Base-by-base conservation (phyloP, 1,140 invertebrate species). In the Trinorchestia longiramus region DNA sequence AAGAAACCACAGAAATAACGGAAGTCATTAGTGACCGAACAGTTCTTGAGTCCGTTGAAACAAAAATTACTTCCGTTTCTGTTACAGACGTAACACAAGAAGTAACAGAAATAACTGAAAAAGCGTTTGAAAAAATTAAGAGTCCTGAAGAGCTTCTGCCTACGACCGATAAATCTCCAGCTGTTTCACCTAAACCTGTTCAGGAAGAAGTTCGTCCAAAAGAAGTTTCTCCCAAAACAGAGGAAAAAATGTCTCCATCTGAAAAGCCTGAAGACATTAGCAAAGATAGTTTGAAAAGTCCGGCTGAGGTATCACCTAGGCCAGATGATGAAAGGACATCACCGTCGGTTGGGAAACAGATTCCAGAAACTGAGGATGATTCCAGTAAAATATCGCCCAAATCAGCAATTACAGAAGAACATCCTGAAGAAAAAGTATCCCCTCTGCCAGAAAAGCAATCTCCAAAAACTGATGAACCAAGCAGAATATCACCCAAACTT, bases 251-350 rank as follows among this genome's bases (percentile, higher is more conserved):
- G 1, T 47, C 92, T 3, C 43, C 62, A 19, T n/a, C 23, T 41
- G 53, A n/a, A 40, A 4, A 41, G 41, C 11, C 23, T 11, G 87
- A 87, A 87, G 19, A 62, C 15, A 28, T n/a, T 19, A 53, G 28
- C 42, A 40, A 96, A 95, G 36, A 57, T 19, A 96, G 97, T 11
- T 97, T 97, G n/a, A 96, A 97, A 42, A 77, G 28, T 96, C 97
- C 0, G 95, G 97, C 11, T 77, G 96, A 97, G 95, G 96, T 97
- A 28, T 95, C 95, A 43, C 96, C 96, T 19, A 87, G 47, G 97
- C 95, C 95, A n/a, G 96, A 97, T 92, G 1, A 96, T 36, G 88
- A 92, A 87, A 97, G 97, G 97, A 95, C 97, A 95, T 96, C 96
- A 96, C 96, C 87, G 0, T 45, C 36, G 15, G 4, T 36, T 23